Evolutionary conservation across 1,140 invertebrate genomes (phyloP), one percentile per base, ranked within the genome.

Genomic region (Drosophila ogumai): DNA sequence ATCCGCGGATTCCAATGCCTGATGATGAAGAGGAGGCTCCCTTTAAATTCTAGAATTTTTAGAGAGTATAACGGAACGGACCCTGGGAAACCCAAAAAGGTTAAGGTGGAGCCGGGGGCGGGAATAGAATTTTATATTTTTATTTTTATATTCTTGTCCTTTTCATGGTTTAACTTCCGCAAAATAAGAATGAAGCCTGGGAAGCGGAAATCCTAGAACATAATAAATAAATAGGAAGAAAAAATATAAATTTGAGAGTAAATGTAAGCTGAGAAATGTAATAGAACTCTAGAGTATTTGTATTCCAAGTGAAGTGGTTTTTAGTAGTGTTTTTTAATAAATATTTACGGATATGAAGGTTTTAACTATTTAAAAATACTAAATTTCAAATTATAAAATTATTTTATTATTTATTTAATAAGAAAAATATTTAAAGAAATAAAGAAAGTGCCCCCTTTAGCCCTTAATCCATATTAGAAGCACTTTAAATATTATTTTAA

Each of bases 131-230:
- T 52, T 34, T 19, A 19, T 34, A 52, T 13, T 19, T 31, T 13
- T 0, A 4, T 10, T 9, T 66, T 19, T 36, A 71, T 56, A 50
- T 69, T 69, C 15, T 19, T 32, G 41, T 19, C 3, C 49, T 58
- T 71, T 72, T 72, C 13, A 47, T 17, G 34, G 52, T 6, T 12
- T 50, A 49, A 72, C 66, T 71, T 72, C 68, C 68, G 52, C 66
- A 28, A 49, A 50, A 50, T 17, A 17, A 52, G 3, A 64, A 7
- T 8, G 25, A 12, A 8, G 10, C 31, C n/a, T 71, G 68, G n/a
- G 68, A 58, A 72, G 31, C 68, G 68, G 66, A 72, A 72, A 40
- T 71, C 13, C n/a, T 63, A 28, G 31, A 31, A 63, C 13, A 22
- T 34, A 34, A 43, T 15, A 17, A 49, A 3, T 19, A n/a, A n/a